Percentiles rank a stretch among this genome's conserved stretches.
Conservation (phyloP, 2,888 invertebrate species). For the Tholera decimalis region DNA sequence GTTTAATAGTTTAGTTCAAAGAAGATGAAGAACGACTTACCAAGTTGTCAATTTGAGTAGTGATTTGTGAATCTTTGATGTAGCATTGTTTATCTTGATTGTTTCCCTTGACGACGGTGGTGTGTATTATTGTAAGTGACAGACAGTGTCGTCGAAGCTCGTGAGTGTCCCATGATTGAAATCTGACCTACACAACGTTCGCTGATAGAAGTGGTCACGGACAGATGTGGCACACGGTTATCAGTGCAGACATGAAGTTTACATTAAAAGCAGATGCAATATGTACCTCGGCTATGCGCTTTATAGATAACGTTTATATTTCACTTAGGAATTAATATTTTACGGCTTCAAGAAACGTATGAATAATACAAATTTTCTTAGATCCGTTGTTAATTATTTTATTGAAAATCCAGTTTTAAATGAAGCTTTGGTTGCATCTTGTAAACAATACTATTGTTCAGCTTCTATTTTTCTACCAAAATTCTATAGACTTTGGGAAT, state of each 20-base stretch:
- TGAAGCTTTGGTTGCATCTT: not conserved
- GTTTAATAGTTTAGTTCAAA: constrained; percentile 47
- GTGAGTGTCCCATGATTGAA: constrained; percentile 50
- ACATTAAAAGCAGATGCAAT: constrained; percentile 35
- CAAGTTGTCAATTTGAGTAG: constrained; percentile 31
- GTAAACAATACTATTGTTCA: not conserved
- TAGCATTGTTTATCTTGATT: not conserved
- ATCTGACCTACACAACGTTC: constrained; percentile 48
- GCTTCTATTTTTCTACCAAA: not conserved
- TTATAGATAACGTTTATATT: constrained; percentile 2
- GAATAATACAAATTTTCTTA: not conserved
- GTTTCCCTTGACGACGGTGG: constrained; percentile 14
- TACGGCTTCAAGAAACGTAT: not conserved
- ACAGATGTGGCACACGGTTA: constrained; percentile 37
- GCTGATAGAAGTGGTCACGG: constrained; percentile 41
- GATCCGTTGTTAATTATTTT: not conserved
- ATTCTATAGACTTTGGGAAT: constrained; percentile 12
- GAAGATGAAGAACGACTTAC: constrained; percentile 22
- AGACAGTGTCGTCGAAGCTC: constrained; percentile 39
- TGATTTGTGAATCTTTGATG: constrained; percentile 16
- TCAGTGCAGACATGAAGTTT: constrained; percentile 39
- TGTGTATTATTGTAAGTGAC: constrained; percentile 26
- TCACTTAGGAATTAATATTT: constrained; percentile 1
- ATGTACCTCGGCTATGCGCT: constrained; percentile 7
- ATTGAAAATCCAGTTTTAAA: not conserved